Conservation (phyloP, 2,888 invertebrate species). For the Pristionchus japonicus region DNA sequence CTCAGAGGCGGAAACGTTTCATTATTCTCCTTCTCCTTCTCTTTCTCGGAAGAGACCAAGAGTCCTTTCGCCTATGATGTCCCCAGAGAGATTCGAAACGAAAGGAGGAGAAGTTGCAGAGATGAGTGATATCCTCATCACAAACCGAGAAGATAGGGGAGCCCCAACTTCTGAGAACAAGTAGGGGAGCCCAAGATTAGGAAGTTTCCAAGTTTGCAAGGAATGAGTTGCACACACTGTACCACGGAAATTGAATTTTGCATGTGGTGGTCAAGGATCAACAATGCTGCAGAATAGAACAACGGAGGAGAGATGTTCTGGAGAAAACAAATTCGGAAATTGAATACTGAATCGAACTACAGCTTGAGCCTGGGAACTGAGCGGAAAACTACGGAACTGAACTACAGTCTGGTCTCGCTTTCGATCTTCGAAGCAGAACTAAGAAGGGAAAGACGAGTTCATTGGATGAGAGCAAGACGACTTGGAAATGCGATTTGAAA, state of each 20-base stretch:
- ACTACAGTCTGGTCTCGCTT: neutral
- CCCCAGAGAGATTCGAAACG: neutral
- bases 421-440: neutral
- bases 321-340: too few relatives aligned
- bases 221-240: neutral
- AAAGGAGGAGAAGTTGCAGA: neutral
- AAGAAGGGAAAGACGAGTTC: neutral
- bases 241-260: neutral
- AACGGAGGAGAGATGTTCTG: too few relatives aligned
- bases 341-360: neutral
- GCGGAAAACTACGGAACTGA: neutral
- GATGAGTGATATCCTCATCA: constrained; percentile 13
- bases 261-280: neutral
- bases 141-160: neutral
- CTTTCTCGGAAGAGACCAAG: neutral
- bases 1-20: constrained; percentile 5
- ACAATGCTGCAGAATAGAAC: neutral
- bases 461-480: constrained; percentile 2
- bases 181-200: neutral
- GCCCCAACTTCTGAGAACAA: neutral
- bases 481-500: constrained; percentile 24
- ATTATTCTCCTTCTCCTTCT: constrained; percentile 1
- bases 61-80: neutral
- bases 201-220: neutral
- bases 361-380: neutral